phyloP scores from a whole-genome alignment of 1,140 invertebrate species.

The Ips typographus region DNA sequence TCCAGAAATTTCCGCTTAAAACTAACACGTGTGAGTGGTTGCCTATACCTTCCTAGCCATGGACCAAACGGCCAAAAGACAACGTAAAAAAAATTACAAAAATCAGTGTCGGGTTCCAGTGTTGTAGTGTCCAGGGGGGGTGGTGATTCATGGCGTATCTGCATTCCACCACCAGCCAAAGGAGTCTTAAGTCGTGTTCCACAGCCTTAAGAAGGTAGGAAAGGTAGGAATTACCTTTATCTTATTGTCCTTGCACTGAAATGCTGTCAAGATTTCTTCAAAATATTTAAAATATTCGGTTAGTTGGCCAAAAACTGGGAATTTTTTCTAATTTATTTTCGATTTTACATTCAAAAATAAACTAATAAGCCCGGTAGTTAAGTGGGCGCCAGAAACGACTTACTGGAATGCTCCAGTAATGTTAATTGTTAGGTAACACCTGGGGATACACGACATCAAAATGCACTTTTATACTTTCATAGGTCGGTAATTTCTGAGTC shows the following conservation, averaged over 20 bases:
- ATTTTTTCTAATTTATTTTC: not conserved
- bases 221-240: constrained; percentile 12
- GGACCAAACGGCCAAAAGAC: not conserved
- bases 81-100: too few relatives aligned
- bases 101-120: too few relatives aligned
- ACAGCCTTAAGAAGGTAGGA: constrained; percentile 29
- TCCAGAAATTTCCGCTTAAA: not conserved
- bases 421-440: too few relatives aligned
- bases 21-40: too few relatives aligned
- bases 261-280: too few relatives aligned
- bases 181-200: constrained; percentile 12
- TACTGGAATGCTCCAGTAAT: too few relatives aligned
- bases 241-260: too few relatives aligned
- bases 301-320: too few relatives aligned
- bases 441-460: too few relatives aligned
- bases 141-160: constrained; percentile 30
- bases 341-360: constrained; percentile 3
- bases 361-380: not conserved
- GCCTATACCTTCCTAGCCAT: not conserved
- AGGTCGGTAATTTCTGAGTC: too few relatives aligned
- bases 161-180: constrained; percentile 20
- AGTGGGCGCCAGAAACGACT: not conserved
- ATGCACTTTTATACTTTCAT: too few relatives aligned
- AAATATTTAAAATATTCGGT: not conserved
- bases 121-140: not conserved